Evolutionary conservation across 2,113 vertebrate genomes (phyloP), one percentile per base, ranked within the genome.

Genomic region (Aldabrachelys gigantea): DNA sequence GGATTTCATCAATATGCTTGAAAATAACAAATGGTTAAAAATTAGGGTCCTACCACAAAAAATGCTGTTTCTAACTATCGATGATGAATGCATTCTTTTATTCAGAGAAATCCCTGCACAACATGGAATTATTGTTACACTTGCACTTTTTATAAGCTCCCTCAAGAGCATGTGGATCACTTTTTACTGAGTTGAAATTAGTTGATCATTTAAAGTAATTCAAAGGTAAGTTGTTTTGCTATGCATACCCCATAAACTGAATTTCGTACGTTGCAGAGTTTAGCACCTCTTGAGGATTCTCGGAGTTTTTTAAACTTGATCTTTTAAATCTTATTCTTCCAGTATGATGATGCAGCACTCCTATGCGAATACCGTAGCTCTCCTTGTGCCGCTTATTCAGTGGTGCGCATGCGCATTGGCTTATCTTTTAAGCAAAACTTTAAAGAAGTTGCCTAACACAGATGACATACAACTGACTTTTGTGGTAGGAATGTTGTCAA

Each of bases 401-500:
- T 1, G 25, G 0, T 6, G 90, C 85, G 86, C 97, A 96, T 94
- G 96, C 89, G 91, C 76, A n/a, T 31, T 50, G 21, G 29, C n/a
- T 10, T 1, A 0, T 24, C 82, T 41, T 65, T 49, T 12, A 53
- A 82, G 25, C 52, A 89, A 53, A 90, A 91, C 65, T 94, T 69
- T 59, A 86, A 91, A 96, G 92, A 95, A 92, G 88, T 92, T 89
- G 85, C 80, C 81, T 90, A n/a, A 80, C 27, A 41, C 14, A 2
- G 53, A 87, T 53, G 94, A 91, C 84, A 83, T 82, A 95, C 41
- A 75, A 50, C 88, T 90, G 69, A 22, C 69, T 94, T 84, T 49
- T 29, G 38, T 79, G 56, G 78, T 80, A 80, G n/a, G 54, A 91
- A 94, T 87, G 84, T 59, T 83, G 89, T 85, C 84, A n/a, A 52